Evolutionary conservation across 2,888 invertebrate genomes (phyloP), one percentile per base, ranked within the genome.

Genomic region (Laothoe populi): DNA sequence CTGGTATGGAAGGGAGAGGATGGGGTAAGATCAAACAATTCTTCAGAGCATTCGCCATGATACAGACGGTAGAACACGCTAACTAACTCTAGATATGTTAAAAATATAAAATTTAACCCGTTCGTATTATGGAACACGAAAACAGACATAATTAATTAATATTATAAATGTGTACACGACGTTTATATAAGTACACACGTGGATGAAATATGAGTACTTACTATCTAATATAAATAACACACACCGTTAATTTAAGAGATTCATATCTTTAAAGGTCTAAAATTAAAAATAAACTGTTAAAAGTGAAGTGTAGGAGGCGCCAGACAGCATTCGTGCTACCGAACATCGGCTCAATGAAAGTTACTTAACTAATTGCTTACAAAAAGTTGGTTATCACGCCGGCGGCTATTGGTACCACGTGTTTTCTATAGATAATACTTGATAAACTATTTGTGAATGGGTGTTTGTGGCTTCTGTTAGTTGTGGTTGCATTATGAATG

Each of bases 221-320:
- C 8, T 44, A 44, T 44, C 19, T 44, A 49, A 31, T n/a, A 26
- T 31, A 31, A 49, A 16, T 3, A 16, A 10, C 35, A 19, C 16
- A 21, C 19, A 35, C 31, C 53, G 31, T 53, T 16, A 61, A 26
- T 61, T 63, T 42, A 65, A 68, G 60, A 66, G 65, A 44, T 67
- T 64, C 59, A 48, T 45, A 61, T 57, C 63, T 49, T 21, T 45
- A 63, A 7, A 19, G 59, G 45, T 57, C 40, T 16, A 31, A 45
- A 31, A 53, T 60, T 64, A 65, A 66, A 66, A 35, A 46, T 59
- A 53, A 63, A 63, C 64, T 35, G 59, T 69, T 61, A 57, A 63
- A 64, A 59, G 57, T 69, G 62, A 69, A 72, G 72, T 67, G 71
- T 63, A 57, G 64, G 62, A 70, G 78, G 77, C 77, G 77, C 74